Evolutionary conservation across 2,113 vertebrate genomes (phyloP).

Genomic region (Hemibates koningsi): DNA sequence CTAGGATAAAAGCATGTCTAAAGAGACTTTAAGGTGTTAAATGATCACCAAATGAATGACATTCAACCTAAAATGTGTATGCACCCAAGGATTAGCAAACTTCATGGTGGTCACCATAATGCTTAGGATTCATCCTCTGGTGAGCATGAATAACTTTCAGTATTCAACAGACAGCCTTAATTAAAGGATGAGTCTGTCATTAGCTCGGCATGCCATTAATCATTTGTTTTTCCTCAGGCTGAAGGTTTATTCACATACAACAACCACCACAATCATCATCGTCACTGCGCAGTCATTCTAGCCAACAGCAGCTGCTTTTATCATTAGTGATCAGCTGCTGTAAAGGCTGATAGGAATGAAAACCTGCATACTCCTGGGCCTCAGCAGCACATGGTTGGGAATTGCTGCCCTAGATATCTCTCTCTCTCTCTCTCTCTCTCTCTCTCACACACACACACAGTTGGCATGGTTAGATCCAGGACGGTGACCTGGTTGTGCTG

Average conservation of each 20-base stretch:
- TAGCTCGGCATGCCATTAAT: slow-evolving; percentile 18
- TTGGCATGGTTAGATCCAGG: slow-evolving; percentile 55
- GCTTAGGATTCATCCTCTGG: neutral
- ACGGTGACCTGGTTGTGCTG: slow-evolving; percentile 72
- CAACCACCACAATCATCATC: neutral
- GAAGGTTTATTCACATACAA: neutral
- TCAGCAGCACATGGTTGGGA: slow-evolving; percentile 48
- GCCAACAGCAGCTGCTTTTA: slow-evolving; percentile 42
- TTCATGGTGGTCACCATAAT: neutral
- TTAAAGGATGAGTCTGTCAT: neutral
- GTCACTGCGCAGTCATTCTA: neutral
- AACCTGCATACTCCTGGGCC: slow-evolving; percentile 43
- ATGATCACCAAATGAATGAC: neutral
- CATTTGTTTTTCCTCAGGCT: neutral
- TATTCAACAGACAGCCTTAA: neutral
- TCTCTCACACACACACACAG: neutral
- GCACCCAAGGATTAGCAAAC: neutral
- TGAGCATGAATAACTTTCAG: neutral
- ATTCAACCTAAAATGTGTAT: neutral
- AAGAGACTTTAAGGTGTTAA: neutral
- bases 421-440: neutral
- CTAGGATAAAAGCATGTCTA: neutral
- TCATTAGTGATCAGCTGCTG: slow-evolving; percentile 48
- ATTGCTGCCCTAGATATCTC: slow-evolving; percentile 51
- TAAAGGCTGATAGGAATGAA: slow-evolving; percentile 32